These are phyloP conservation scores for Lasioglossum zephyrum DNA, from an alignment of 2,888 invertebrate species.

Conservation along the genomic window DNA sequence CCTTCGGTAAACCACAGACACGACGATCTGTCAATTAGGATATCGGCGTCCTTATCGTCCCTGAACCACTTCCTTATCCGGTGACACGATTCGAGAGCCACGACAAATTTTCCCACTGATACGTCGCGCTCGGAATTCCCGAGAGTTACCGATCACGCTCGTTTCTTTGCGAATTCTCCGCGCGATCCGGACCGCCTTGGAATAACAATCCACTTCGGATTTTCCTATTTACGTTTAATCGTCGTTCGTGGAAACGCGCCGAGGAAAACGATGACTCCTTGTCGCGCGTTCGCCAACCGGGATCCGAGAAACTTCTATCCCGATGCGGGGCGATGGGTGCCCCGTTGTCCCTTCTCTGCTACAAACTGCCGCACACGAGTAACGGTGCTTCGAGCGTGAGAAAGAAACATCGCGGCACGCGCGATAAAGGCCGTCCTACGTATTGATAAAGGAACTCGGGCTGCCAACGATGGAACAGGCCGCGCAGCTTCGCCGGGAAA, in stretches of 20 bases:
- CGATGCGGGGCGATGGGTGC: neutral
- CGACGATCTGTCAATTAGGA: conserved; percentile 33
- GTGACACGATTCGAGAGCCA: conserved; percentile 44
- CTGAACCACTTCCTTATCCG: conserved; percentile 70
- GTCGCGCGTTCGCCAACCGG: neutral
- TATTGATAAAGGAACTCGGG: conserved; percentile 56
- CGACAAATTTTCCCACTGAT: conserved; percentile 59
- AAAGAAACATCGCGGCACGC: conserved; percentile 49
- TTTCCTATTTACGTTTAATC: neutral
- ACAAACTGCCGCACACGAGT: conserved; percentile 23
- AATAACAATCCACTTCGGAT: neutral
- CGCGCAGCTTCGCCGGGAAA: conserved; percentile 13
- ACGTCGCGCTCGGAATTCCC: conserved; percentile 29
- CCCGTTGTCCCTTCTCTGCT: conserved; percentile 30
- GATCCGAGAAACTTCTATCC: conserved; percentile 12
- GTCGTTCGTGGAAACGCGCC: neutral
- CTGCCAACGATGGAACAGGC: neutral
- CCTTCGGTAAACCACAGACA: neutral
- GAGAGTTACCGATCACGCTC: conserved; percentile 7
- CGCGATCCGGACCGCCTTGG: neutral
- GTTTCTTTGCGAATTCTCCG: neutral
- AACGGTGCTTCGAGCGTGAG: conserved; percentile 60
- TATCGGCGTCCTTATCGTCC: conserved; percentile 56
- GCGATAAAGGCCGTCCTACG: conserved; percentile 60
- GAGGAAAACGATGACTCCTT: neutral